Conservation (phyloP, 2,888 invertebrate genomes). For the Hedya salicella region DNA sequence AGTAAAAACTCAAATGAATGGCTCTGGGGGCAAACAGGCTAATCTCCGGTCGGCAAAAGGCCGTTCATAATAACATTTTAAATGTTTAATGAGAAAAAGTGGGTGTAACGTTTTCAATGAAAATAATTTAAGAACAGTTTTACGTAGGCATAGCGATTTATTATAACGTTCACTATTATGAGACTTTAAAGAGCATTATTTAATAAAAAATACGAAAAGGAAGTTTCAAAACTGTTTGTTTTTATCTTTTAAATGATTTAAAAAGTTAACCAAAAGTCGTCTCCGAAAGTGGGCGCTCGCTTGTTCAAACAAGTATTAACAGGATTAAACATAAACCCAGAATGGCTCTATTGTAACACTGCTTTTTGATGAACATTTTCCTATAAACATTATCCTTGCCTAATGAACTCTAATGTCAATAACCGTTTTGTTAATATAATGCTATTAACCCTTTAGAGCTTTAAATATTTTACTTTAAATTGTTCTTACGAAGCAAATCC, state of each 20-base stretch:
- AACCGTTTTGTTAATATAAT: slow-evolving; percentile 26
- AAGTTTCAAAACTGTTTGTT: slow-evolving; percentile 6
- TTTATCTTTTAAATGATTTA: slow-evolving; percentile 16
- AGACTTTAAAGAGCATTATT: background rate
- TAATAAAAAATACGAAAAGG: slow-evolving; percentile 3
- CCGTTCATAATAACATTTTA: slow-evolving; percentile 18
- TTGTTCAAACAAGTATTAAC: slow-evolving; percentile 4
- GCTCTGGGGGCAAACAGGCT: background rate
- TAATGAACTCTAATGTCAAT: slow-evolving; percentile 26
- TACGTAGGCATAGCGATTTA: background rate
- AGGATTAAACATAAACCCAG: slow-evolving; percentile 22
- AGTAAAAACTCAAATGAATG: slow-evolving; percentile 4
- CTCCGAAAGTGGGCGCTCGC: slow-evolving; percentile 1
- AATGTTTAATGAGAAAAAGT: slow-evolving; percentile 14
- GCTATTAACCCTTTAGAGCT: slow-evolving; percentile 32
- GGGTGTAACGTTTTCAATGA: slow-evolving; percentile 2
- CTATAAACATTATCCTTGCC: slow-evolving; percentile 27
- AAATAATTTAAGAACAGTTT: background rate
- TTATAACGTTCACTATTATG: background rate
- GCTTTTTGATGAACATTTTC: slow-evolving; percentile 10
- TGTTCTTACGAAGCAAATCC: slow-evolving; percentile 48
- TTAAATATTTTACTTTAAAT: slow-evolving; percentile 48
- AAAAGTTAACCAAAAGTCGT: slow-evolving; percentile 14
- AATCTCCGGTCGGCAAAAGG: slow-evolving; percentile 30
- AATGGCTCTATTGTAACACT: slow-evolving; percentile 19